phyloP scores from a whole-genome alignment of 1,140 invertebrate species.

The Chelonus insularis region DNA sequence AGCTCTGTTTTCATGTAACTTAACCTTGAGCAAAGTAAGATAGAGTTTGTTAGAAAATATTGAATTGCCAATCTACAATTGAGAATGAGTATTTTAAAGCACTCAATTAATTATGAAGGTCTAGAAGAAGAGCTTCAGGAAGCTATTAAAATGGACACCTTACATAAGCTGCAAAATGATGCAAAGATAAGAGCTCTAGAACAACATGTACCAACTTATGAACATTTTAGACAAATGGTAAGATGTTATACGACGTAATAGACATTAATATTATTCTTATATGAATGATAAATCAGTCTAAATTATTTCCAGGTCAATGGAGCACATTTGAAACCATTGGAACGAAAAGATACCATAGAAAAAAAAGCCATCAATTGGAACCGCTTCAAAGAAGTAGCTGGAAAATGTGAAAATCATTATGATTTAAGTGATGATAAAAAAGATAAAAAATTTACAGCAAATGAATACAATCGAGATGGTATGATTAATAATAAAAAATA shows the following conservation, averaged over 20 bases:
- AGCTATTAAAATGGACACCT: slow-evolving; percentile 56
- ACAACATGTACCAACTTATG: slow-evolving; percentile 62
- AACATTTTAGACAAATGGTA: slow-evolving; percentile 63
- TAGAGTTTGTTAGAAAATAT: too few relatives aligned
- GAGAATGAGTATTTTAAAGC: slow-evolving; percentile 42
- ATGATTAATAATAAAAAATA: too few relatives aligned
- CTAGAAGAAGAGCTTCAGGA: slow-evolving; percentile 54
- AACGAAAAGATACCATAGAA: slow-evolving; percentile 34
- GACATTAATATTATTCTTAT: not conserved
- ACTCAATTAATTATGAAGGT: slow-evolving; percentile 45
- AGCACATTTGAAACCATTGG: slow-evolving; percentile 50
- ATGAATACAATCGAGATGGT: too few relatives aligned
- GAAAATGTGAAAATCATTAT: too few relatives aligned
- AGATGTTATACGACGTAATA: slow-evolving; percentile 15
- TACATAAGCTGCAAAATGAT: slow-evolving; percentile 64
- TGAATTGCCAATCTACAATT: not conserved
- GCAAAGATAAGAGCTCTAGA: slow-evolving; percentile 65
- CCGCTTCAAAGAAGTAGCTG: not conserved
- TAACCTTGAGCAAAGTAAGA: too few relatives aligned
- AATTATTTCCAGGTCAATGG: slow-evolving; percentile 46
- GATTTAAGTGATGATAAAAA: slow-evolving; percentile 11
- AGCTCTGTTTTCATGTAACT: too few relatives aligned
- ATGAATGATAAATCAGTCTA: not conserved
- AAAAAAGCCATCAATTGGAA: slow-evolving; percentile 39
- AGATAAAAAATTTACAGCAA: too few relatives aligned